These are phyloP conservation scores for Trimorus sp. DNA, from an alignment of 2,888 invertebrate genomes.

Conservation along the genomic window DNA sequence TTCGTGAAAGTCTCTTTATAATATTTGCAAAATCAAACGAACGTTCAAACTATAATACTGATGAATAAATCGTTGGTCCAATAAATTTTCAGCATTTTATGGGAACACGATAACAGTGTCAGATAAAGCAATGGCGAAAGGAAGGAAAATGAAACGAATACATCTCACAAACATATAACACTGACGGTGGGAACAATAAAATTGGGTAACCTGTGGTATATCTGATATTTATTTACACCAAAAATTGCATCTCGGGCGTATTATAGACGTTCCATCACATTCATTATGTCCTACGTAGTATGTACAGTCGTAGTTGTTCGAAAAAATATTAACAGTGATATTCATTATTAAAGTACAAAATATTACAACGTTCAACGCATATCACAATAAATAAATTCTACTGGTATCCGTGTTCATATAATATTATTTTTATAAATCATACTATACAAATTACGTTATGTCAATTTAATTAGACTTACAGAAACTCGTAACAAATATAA, in stretches of 20 bases:
- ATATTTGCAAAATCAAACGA: no score
- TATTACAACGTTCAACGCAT: slow-evolving; percentile 27
- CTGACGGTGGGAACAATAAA: neutral
- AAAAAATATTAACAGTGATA: slow-evolving; percentile 29
- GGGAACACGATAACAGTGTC: no score
- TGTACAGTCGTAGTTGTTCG: slow-evolving; percentile 9
- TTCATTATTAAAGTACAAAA: slow-evolving; percentile 32
- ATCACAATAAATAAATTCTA: slow-evolving; percentile 26
- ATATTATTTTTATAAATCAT: slow-evolving; percentile 26
- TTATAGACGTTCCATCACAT: slow-evolving; percentile 19
- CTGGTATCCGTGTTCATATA: neutral
- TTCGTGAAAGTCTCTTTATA: no score
- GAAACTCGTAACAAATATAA: slow-evolving; percentile 21
- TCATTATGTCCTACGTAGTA: slow-evolving; percentile 5
- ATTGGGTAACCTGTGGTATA: neutral
- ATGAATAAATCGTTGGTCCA: no score
- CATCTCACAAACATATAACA: neutral
- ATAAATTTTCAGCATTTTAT: no score
- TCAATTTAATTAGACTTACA: slow-evolving; percentile 4
- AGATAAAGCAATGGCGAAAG: neutral
- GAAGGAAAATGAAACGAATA: neutral
- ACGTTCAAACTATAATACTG: no score
- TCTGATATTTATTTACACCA: slow-evolving; percentile 24
- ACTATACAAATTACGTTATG: slow-evolving; percentile 2
- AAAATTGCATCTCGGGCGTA: slow-evolving; percentile 12